phyloP scores from a whole-genome alignment of 2,797 vertebrate genomes.

The Cynopterus sphinx region DNA sequence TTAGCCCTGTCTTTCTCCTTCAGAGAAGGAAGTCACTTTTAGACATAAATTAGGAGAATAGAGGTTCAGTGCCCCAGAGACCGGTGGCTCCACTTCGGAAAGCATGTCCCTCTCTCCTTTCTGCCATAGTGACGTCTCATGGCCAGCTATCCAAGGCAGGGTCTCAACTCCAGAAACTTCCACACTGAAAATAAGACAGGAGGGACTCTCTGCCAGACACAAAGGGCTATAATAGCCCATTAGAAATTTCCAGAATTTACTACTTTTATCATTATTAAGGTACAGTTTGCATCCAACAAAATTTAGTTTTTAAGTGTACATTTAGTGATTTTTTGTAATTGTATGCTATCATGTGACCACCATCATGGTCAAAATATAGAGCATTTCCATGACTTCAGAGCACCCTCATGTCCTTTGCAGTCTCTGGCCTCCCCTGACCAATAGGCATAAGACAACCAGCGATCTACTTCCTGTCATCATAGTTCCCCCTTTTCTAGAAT shows the following conservation, averaged over 20 bases:
- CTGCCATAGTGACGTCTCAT: not conserved
- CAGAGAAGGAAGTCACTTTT: no score
- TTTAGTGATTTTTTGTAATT: not conserved
- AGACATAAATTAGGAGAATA: not conserved
- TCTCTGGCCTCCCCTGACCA: not conserved
- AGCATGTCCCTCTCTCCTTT: not conserved
- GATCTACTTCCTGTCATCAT: not conserved
- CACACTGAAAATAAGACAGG: not conserved
- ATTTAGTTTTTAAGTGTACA: not conserved
- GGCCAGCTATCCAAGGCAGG: not conserved
- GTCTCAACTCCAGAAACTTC: not conserved
- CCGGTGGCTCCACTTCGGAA: not conserved
- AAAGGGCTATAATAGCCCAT: not conserved
- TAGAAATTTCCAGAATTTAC: not conserved
- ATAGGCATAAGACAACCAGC: no score
- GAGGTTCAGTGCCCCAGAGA: not conserved
- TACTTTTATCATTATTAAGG: not conserved
- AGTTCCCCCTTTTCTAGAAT: not conserved
- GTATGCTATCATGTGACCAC: not conserved
- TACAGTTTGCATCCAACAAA: not conserved
- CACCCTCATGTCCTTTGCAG: not conserved
- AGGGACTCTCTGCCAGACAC: no score
- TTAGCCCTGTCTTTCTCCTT: not conserved
- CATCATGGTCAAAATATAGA: not conserved
- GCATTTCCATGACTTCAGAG: fast-evolving